Evolutionary conservation across 2,113 vertebrate species (phyloP).

Genomic region (Prionailurus bengalensis): DNA sequence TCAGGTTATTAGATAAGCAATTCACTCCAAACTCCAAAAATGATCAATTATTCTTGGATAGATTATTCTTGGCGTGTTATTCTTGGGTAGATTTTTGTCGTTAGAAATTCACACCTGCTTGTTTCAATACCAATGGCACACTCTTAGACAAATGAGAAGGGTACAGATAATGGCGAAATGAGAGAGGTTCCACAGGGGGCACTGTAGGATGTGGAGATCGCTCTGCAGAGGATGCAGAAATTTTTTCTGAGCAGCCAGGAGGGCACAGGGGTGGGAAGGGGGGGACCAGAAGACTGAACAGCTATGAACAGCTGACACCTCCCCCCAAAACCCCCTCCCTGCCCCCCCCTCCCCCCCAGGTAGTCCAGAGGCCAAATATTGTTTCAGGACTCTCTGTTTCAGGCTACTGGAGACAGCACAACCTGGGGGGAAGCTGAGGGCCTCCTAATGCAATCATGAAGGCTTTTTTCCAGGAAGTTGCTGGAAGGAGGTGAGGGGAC

Average conservation of each 20-base stretch:
- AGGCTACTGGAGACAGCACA: too few species aligned
- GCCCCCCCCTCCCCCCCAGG: too few species aligned
- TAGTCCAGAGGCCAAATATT: too few species aligned
- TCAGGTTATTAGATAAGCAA: background rate
- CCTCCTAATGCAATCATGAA: background rate
- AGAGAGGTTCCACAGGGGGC: background rate
- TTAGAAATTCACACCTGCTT: background rate
- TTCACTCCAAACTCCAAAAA: background rate
- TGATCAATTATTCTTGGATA: too few species aligned
- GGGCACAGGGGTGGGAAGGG: background rate
- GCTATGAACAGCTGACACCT: background rate
- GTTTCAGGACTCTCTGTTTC: too few species aligned
- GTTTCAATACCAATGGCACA: background rate
- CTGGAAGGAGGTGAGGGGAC: background rate
- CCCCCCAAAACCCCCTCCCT: too few species aligned
- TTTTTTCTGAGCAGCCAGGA: background rate
- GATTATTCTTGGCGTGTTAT: background rate
- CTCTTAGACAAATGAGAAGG: constrained; percentile 62
- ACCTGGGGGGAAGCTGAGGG: background rate
- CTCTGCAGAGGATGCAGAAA: background rate
- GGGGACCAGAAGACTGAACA: background rate
- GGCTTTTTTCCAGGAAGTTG: background rate
- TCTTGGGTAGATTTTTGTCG: background rate
- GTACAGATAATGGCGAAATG: background rate
- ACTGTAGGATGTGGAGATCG: too few species aligned